Conservation (phyloP, 2,888 invertebrate genomes). For the Phortica magna region DNA sequence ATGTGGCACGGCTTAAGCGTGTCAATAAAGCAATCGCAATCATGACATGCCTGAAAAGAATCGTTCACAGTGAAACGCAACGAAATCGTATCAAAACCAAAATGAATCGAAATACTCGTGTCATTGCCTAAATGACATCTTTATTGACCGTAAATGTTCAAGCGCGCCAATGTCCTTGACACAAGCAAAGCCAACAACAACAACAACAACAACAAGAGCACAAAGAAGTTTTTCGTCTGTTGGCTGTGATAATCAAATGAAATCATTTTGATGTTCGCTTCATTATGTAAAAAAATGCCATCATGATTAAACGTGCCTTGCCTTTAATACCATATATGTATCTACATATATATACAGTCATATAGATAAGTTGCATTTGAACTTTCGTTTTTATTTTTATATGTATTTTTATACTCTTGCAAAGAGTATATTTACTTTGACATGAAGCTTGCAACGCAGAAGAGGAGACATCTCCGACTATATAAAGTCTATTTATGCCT, state of each 20-base stretch:
- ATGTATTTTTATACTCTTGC: too few relatives aligned
- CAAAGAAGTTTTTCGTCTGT: neutral
- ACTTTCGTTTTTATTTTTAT: neutral
- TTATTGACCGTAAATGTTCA: neutral
- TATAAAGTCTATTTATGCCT: too few relatives aligned
- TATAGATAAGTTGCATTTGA: neutral
- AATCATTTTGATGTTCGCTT: slow-evolving; percentile 1
- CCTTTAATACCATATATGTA: neutral
- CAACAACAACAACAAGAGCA: slow-evolving; percentile 7
- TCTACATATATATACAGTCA: slow-evolving; percentile 27
- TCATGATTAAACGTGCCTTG: neutral
- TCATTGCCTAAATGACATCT: neutral
- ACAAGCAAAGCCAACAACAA: slow-evolving; percentile 30
- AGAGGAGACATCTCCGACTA: too few relatives aligned
- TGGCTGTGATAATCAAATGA: slow-evolving; percentile 5
- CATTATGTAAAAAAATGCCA: neutral
- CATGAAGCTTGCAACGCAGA: too few relatives aligned
- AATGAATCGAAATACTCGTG: neutral
- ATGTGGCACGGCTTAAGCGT: slow-evolving; percentile 18
- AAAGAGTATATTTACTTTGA: too few relatives aligned
- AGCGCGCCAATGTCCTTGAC: neutral
- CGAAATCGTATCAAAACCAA: neutral
- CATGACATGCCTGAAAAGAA: neutral
- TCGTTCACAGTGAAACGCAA: neutral
- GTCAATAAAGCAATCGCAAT: slow-evolving; percentile 28